Conservation (phyloP, 2,113 vertebrate genomes). For the Fulica atra region DNA sequence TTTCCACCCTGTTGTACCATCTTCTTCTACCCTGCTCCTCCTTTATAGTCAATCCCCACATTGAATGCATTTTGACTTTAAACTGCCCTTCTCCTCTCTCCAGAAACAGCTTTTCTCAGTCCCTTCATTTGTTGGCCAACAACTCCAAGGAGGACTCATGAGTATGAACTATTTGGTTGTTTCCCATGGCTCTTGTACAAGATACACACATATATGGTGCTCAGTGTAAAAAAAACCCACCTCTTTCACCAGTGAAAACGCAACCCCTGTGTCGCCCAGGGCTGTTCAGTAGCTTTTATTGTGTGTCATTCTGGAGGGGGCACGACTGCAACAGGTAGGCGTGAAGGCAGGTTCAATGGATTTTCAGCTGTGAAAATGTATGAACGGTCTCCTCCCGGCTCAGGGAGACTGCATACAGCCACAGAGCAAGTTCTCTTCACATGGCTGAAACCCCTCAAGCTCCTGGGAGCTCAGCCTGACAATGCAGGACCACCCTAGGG, state of each 20-base stretch:
- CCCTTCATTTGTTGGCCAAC: neutral
- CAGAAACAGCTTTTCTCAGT: neutral
- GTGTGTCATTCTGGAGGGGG: neutral
- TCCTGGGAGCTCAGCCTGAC: neutral
- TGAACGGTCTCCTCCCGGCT: neutral
- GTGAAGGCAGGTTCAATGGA: neutral
- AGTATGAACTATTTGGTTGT: neutral
- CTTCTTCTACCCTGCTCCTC: neutral
- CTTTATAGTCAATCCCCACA: neutral
- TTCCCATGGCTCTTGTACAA: neutral
- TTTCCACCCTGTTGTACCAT: neutral
- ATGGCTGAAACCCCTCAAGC: fast-evolving
- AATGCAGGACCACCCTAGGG: neutral
- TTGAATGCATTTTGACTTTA: neutral
- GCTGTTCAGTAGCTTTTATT: neutral
- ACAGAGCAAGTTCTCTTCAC: neutral
- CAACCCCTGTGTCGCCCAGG: neutral
- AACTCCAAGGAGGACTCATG: neutral
- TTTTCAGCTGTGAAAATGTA: neutral
- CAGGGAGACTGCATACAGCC: neutral
- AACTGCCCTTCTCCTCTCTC: neutral
- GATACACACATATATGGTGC: neutral
- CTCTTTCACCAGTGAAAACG: neutral
- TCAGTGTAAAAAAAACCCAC: neutral
- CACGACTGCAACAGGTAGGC: neutral